Base-by-base conservation (phyloP, 2,113 vertebrate species). In the Malurus alboscapulatus region DNA sequence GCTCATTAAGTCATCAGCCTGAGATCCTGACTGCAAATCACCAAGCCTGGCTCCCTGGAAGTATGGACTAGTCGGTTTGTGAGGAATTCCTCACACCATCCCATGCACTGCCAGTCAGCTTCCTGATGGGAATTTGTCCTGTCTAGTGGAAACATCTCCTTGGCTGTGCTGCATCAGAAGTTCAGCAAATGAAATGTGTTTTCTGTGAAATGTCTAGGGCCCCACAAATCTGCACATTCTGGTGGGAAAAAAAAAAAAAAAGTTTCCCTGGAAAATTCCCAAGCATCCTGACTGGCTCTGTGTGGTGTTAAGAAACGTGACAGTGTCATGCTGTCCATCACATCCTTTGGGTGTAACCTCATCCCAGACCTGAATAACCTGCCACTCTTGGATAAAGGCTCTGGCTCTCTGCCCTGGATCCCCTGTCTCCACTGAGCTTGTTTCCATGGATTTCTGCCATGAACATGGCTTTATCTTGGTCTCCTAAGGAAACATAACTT, bases 341-440 rank as follows among this genome's bases (percentile, higher is more conserved):
- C 17, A 13, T 32, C 79, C 91, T 51, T 27, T 77, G 95, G 90
- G 95, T 59, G 83, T 92, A 59, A 77, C 83, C 82, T 84, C 38
- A 36, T 18, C 47, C 59, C 59, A 84, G 63, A 94, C 96, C 77
- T 94, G 96, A 94, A 75, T 86, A 96, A 96, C 90, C 88, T 94
- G 95, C 59, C 30, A 10, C 75, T 88, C 24, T 57, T 62, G 82
- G 82, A 61, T 76, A 29, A 61, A 84, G 63, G 22, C 12, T 89
- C 44, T 92, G 89, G 48, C 75, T 91, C 83, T 65, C 32, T 77
- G 67, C 32, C 66, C 47, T 1, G 1, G 7, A 6, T 92, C 20
- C 19, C 32, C 32, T 51, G 26, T 65, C 48, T 83, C 42, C 68
- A 14, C 20, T 30, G 38, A 92, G 29, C 20, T 79, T 47, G 25